Evolutionary conservation across 2,113 vertebrate species (phyloP).

Genomic region (Candoia aspera): DNA sequence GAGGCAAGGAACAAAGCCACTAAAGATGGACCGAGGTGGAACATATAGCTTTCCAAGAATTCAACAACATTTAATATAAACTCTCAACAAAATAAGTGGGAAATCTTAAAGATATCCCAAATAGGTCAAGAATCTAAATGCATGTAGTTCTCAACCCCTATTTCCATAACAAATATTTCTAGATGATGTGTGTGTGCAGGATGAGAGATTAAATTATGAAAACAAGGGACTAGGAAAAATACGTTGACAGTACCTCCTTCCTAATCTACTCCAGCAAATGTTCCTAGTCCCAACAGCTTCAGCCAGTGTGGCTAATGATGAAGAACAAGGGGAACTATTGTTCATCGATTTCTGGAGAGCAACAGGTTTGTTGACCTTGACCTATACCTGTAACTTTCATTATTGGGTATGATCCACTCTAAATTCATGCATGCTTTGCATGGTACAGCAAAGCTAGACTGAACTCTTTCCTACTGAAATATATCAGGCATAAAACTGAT

Average conservation of each 20-base stretch:
- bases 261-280: background rate
- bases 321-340: background rate
- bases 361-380: background rate
- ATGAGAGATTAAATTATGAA: background rate
- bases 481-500: background rate
- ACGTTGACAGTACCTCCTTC: background rate
- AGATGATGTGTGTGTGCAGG: too few relatives aligned
- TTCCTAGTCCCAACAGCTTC: background rate
- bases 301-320: background rate
- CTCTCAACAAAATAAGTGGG: background rate
- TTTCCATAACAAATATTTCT: background rate
- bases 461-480: background rate
- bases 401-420: background rate
- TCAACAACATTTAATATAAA: slow-evolving; percentile 10
- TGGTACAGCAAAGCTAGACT: background rate
- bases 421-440: background rate
- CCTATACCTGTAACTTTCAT: background rate
- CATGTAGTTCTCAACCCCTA: background rate
- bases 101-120: background rate
- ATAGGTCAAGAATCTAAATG: slow-evolving; percentile 43
- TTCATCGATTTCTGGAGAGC: background rate
- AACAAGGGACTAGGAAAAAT: background rate
- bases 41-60: slow-evolving; percentile 38
- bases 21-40: slow-evolving; percentile 57
- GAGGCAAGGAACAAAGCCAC: slow-evolving; percentile 9